phyloP scores from a whole-genome alignment of 2,888 invertebrate species.

The Yponomeuta evonymella region DNA sequence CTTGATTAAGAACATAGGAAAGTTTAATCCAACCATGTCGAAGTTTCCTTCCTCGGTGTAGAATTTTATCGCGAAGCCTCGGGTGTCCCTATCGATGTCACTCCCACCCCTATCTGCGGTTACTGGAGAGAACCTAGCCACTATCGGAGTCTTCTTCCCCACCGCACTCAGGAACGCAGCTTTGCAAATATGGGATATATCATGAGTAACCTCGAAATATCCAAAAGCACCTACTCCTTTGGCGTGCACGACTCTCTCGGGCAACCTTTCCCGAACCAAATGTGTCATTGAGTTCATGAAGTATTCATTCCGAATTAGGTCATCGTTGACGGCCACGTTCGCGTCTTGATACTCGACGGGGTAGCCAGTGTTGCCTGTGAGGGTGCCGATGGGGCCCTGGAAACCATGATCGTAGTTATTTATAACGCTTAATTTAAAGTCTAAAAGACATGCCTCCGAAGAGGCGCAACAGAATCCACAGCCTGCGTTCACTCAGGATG shows the following conservation, averaged over 20 bases:
- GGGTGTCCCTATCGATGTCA: conserved; percentile 89
- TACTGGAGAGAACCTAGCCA: conserved; percentile 85
- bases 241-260: conserved; percentile 94
- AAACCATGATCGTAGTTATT: conserved; percentile 26
- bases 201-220: conserved; percentile 89
- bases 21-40: conserved; percentile 93
- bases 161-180: conserved; percentile 83
- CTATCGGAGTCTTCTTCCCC: conserved; percentile 86
- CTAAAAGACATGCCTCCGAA: no score
- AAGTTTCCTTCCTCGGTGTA: conserved; percentile 93
- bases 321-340: conserved; percentile 84
- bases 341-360: conserved; percentile 85
- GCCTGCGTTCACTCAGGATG: no score
- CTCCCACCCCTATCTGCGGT: conserved; percentile 90
- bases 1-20: conserved; percentile 91
- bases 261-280: conserved; percentile 91
- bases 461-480: no score
- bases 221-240: conserved; percentile 93
- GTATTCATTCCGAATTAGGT: conserved; percentile 86
- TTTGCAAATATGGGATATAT: conserved; percentile 83
- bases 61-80: conserved; percentile 93
- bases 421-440: neutral
- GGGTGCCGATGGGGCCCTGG: conserved; percentile 67
- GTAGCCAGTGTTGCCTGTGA: conserved; percentile 86
- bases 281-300: conserved; percentile 85